Percentiles rank a stretch among this genome's conserved stretches.
These are phyloP conservation scores for Bombus ignitus DNA, from an alignment of 1,140 invertebrate genomes.

Conservation along the genomic window DNA sequence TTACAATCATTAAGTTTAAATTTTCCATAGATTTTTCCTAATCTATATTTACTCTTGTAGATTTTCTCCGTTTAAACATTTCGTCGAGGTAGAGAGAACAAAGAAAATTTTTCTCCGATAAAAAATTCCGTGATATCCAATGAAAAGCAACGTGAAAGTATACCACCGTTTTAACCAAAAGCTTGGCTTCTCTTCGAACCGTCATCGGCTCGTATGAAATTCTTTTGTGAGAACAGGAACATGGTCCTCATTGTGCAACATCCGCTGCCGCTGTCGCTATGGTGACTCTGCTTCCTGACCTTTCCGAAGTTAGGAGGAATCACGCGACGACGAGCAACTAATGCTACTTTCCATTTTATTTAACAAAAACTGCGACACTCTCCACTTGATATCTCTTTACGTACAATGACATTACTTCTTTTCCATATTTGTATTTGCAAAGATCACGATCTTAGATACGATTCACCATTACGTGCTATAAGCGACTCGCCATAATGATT, in stretches of 20 bases:
- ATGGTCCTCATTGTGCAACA: conserved; percentile 54
- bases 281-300: conserved; percentile 54
- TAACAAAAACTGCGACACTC: neutral
- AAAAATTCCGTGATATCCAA: neutral
- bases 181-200: neutral
- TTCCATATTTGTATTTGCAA: neutral
- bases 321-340: conserved; percentile 17
- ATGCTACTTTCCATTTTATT: conserved; percentile 49
- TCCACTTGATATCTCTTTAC: neutral
- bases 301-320: conserved; percentile 25
- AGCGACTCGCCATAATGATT: too few species aligned
- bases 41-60: neutral
- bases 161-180: conserved; percentile 8
- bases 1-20: neutral
- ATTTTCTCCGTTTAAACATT: too few species aligned
- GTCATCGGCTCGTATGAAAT: conserved; percentile 26
- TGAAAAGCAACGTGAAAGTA: too few species aligned
- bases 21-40: neutral
- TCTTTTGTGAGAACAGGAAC: conserved; percentile 47
- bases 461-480: too few species aligned
- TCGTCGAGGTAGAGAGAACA: neutral
- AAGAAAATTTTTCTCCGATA: neutral
- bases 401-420: neutral
- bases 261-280: conserved; percentile 38
- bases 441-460: too few species aligned